Base-by-base conservation (phyloP, 37 sponge, comb jelly and placozoan genomes). In the Trichoplax adhaerens region DNA sequence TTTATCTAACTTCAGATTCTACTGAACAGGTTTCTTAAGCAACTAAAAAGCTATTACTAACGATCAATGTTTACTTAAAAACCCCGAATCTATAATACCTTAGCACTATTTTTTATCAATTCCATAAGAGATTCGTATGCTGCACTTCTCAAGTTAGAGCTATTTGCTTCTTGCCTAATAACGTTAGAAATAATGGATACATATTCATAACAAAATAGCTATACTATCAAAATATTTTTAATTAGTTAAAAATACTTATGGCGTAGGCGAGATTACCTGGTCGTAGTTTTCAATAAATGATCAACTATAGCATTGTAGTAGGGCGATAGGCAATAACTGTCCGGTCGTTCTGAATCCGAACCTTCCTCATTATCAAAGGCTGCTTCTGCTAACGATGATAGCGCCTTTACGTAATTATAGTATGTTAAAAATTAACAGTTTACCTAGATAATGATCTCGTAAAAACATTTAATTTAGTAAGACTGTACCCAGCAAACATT, bases 51-150 rank as follows among this genome's bases (percentile, higher is more conserved):
- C 48, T 10, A 12, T 49, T 8, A 8, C 29, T n/a, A 66, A 10
- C 6, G n/a, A 66, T 10, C 7, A 10, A 48, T n/a, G 29, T n/a
- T 12, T 10, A 7, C 8, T 8, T 6, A 10, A 8, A 66, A 56
- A 6, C 4, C 53, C 71, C 47, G 50, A 3, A 52, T 1, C 48
- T 1, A 5, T 47, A 58, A 53, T 3, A 87, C 88, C 81, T 81
- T 78, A 2, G 96, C 84, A 74, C 91, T 87, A 82, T 78, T 80
- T 70, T 95, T 95, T 62, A 95, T 87, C 54, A 95, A 64, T 53
- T 93, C 94, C 83, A 93, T 93, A 51, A 98, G 71, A 58, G 99
- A 85, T 60, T 98, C 99, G 57, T 89, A 98, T 2, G 99, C 99
- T 8, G 99, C 79, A 8, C 73, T 84, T 51, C 91, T 60, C 49